A percentile compares a stretch with the other conserved stretches of the same genome.
Evolutionary conservation across 2,888 invertebrate genomes (phyloP).

Genomic region (Caenorhabditis doughertyi): DNA sequence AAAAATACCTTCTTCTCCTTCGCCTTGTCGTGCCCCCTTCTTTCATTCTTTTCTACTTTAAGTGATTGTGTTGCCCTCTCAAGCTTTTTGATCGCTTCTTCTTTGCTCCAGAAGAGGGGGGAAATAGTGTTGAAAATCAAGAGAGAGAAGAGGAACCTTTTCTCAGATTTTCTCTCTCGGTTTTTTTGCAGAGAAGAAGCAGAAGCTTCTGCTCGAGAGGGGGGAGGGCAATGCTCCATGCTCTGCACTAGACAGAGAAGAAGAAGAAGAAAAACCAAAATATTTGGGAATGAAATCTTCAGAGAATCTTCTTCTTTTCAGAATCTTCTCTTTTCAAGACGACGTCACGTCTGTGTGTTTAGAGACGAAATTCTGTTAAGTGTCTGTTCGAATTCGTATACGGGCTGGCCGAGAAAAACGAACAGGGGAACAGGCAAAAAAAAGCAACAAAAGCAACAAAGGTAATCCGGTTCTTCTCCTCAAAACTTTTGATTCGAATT

Average conservation of each 20-base stretch:
- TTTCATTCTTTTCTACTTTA: background rate
- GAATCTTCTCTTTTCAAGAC: too few species aligned
- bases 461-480: constrained; percentile 23
- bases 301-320: too few species aligned
- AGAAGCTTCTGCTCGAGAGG: too few species aligned
- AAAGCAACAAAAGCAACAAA: too few species aligned
- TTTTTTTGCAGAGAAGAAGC: background rate
- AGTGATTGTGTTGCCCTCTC: background rate
- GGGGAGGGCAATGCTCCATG: background rate
- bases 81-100: background rate
- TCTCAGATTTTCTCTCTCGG: background rate
- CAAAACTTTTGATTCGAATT: constrained; percentile 40
- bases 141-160: background rate
- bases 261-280: background rate
- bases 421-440: background rate
- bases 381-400: constrained; percentile 24
- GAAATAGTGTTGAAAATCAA: background rate
- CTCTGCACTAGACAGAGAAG: constrained; percentile 33
- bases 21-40: too few species aligned
- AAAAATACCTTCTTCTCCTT: background rate
- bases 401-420: background rate
- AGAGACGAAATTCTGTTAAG: constrained; percentile 39
- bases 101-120: background rate
- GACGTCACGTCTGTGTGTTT: constrained; percentile 39
- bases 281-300: constrained; percentile 5